phyloP scores from a whole-genome alignment of 2,113 vertebrate species.

The Bubalus kerabau region DNA sequence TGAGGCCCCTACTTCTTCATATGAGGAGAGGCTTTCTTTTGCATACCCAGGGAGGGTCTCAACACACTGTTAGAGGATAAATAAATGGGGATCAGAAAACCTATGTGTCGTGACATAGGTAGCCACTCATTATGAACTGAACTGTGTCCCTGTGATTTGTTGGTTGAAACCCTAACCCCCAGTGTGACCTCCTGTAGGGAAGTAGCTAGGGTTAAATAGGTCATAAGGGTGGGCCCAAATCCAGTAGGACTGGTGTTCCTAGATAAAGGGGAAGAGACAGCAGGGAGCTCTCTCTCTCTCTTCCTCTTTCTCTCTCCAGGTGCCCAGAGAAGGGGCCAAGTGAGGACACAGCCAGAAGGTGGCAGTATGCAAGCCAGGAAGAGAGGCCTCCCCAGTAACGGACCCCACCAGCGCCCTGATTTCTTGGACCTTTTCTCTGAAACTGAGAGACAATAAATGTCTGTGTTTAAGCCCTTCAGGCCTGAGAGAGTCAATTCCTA shows the following conservation, averaged over 20 bases:
- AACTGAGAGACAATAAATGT: not conserved
- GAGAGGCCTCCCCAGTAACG: not conserved
- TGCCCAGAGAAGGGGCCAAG: not conserved
- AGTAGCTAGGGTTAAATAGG: not conserved
- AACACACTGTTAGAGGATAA: not conserved
- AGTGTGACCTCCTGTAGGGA: not conserved
- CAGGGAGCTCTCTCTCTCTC: not conserved
- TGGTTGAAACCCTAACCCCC: too few relatives aligned
- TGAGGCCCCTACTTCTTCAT: not conserved
- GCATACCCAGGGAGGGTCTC: not conserved
- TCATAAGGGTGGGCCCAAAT: not conserved
- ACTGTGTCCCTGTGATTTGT: not conserved
- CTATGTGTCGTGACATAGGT: rapidly evolving
- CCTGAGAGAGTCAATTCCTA: not conserved
- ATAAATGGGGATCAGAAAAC: not conserved
- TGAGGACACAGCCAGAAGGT: not conserved
- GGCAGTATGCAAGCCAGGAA: not conserved
- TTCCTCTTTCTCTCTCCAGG: not conserved
- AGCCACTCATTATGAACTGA: rapidly evolving
- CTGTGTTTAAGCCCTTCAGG: not conserved
- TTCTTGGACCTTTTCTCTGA: not conserved
- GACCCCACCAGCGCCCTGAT: not conserved
- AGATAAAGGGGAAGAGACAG: not conserved
- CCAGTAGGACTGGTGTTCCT: not conserved
- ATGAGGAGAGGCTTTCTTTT: too few relatives aligned